Conservation (phyloP, 2,888 invertebrate species). For the Lepidocyrtinus sp. region DNA sequence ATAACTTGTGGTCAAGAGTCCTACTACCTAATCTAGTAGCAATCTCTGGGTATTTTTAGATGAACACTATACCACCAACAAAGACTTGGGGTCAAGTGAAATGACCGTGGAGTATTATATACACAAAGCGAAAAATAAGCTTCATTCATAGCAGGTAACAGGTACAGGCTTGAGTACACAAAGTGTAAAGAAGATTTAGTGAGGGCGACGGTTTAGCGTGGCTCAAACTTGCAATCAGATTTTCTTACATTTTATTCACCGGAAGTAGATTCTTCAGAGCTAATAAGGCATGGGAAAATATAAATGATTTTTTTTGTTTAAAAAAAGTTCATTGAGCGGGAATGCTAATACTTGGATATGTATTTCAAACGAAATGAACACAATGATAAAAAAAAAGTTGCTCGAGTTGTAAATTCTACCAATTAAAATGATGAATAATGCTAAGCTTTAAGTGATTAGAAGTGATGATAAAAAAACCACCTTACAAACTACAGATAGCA, state of each 20-base stretch:
- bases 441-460: background rate
- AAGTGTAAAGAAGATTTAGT: background rate
- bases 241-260: background rate
- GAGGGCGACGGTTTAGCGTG: background rate
- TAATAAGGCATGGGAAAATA: conserved; percentile 7
- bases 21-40: background rate
- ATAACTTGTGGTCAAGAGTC: background rate
- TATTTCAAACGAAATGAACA: background rate
- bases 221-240: too few species aligned
- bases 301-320: background rate
- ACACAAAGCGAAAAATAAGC: too few species aligned
- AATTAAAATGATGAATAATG: background rate
- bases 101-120: background rate
- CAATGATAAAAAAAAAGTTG: background rate
- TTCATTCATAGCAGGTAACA: too few species aligned
- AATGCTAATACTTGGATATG: background rate
- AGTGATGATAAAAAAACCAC: background rate
- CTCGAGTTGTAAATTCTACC: background rate
- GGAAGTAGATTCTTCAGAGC: background rate
- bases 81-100: background rate
- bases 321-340: conserved; percentile 1
- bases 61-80: background rate
- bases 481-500: too few species aligned
- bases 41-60: background rate
- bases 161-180: background rate